A percentile compares a stretch with the other conserved stretches of the same genome.
phyloP scores from a whole-genome alignment of 2,113 vertebrate species.

The Calyptommatus sinebrachiatus region DNA sequence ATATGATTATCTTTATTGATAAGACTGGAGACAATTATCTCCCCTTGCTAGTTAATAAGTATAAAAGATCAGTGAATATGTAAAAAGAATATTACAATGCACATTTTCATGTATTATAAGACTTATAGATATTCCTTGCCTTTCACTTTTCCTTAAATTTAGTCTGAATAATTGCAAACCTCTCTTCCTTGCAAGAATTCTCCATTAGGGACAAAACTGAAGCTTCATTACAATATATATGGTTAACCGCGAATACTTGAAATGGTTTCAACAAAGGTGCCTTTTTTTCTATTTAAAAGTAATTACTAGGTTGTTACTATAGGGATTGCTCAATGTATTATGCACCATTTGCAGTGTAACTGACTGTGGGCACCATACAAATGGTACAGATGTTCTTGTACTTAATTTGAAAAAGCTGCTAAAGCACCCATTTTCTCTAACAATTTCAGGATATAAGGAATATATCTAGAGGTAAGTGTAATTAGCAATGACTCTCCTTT shows the following conservation, averaged over 20 bases:
- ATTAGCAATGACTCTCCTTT: conserved; percentile 37
- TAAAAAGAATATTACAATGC: neutral
- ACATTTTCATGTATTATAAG: neutral
- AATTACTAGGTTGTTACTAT: conserved; percentile 51
- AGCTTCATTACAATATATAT: conserved; percentile 21
- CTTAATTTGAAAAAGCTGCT: conserved; percentile 53
- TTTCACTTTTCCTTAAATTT: conserved; percentile 25
- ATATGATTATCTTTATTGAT: neutral
- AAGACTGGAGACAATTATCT: neutral
- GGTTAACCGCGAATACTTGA: conserved; percentile 43
- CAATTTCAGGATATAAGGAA: conserved; percentile 41
- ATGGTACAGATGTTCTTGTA: conserved; percentile 45
- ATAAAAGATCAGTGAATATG: neutral
- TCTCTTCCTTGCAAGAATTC: conserved; percentile 34
- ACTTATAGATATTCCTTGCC: neutral
- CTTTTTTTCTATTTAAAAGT: conserved; percentile 52
- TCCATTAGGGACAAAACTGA: conserved; percentile 24
- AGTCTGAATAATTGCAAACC: conserved; percentile 12
- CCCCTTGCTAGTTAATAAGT: neutral
- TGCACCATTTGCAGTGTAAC: conserved; percentile 43
- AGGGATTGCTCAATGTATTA: conserved; percentile 47
- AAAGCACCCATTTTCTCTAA: conserved; percentile 49
- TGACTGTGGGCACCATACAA: conserved; percentile 37
- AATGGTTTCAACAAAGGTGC: conserved; percentile 37
- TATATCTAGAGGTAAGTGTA: conserved; percentile 9